These are phyloP conservation scores for Toxotes jaculatrix DNA, from an alignment of 2,113 vertebrate genomes.

Conservation along the genomic window DNA sequence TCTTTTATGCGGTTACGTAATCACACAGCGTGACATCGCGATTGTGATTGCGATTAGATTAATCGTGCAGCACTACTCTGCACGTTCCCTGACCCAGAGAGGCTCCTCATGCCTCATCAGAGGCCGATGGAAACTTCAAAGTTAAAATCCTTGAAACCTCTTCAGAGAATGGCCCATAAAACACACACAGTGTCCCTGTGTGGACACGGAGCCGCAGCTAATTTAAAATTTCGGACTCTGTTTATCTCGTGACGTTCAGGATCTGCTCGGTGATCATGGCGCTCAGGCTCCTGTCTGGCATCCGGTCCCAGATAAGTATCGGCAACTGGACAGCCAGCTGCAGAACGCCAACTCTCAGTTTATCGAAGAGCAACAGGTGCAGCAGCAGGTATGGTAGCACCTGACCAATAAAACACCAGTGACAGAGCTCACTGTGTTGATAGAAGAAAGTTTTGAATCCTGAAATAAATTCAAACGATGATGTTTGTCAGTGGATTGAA, in stretches of 20 bases:
- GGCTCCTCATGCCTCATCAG: too few relatives aligned
- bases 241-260: conserved; percentile 74
- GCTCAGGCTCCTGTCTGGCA: conserved; percentile 87
- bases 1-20: too few relatives aligned
- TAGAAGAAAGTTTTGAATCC: too few relatives aligned
- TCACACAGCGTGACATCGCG: too few relatives aligned
- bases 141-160: too few relatives aligned
- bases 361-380: conserved; percentile 94
- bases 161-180: too few relatives aligned
- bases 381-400: conserved; percentile 91
- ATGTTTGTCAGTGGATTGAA: too few relatives aligned
- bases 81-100: too few relatives aligned
- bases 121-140: too few relatives aligned
- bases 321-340: conserved; percentile 88
- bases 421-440: not conserved
- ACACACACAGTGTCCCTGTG: not conserved
- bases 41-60: too few relatives aligned
- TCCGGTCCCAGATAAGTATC: conserved; percentile 84
- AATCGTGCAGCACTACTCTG: too few relatives aligned
- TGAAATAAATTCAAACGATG: too few relatives aligned
- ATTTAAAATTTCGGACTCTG: not conserved
- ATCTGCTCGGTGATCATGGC: conserved; percentile 86
- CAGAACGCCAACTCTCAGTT: conserved; percentile 93
- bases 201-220: not conserved
- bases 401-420: not conserved